phyloP scores from a whole-genome alignment of 1,140 invertebrate species.

The Bombus huntii region DNA sequence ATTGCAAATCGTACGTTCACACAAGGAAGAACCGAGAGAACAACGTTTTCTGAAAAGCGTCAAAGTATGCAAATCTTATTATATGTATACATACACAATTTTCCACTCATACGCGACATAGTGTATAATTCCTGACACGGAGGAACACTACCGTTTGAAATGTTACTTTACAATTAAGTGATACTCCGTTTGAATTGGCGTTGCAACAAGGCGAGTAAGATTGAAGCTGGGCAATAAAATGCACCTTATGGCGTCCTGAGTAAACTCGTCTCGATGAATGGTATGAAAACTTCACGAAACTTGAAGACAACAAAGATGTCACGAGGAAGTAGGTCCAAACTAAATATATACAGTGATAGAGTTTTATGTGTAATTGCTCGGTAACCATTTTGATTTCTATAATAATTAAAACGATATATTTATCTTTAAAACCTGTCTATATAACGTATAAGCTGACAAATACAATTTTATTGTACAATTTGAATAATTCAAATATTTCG shows the following conservation, averaged over 20 bases:
- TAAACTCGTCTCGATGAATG: conserved; percentile 25
- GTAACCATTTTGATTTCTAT: not conserved
- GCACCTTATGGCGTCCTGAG: conserved; percentile 33
- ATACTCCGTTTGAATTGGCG: conserved; percentile 28
- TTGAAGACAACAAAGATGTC: conserved; percentile 11
- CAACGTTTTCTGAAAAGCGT: not conserved
- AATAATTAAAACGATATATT: not conserved
- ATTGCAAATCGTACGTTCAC: not conserved
- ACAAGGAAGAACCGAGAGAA: not conserved
- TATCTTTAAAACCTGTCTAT: not conserved
- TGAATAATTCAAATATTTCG: not conserved
- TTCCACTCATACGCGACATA: too few relatives aligned
- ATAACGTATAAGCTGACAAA: not conserved
- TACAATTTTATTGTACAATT: too few relatives aligned
- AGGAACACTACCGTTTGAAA: not conserved
- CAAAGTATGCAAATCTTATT: not conserved
- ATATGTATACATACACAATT: not conserved
- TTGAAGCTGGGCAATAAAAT: conserved; percentile 46
- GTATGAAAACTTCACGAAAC: conserved; percentile 29
- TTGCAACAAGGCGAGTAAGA: conserved; percentile 30
- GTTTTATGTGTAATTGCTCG: too few relatives aligned
- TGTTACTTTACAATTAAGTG: conserved; percentile 34
- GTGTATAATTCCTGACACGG: too few relatives aligned
- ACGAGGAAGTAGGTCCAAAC: not conserved
- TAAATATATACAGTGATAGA: not conserved